Evolutionary conservation across 1,140 invertebrate genomes (phyloP), one percentile per base, ranked within the genome.

Genomic region (Drosophila bocqueti): DNA sequence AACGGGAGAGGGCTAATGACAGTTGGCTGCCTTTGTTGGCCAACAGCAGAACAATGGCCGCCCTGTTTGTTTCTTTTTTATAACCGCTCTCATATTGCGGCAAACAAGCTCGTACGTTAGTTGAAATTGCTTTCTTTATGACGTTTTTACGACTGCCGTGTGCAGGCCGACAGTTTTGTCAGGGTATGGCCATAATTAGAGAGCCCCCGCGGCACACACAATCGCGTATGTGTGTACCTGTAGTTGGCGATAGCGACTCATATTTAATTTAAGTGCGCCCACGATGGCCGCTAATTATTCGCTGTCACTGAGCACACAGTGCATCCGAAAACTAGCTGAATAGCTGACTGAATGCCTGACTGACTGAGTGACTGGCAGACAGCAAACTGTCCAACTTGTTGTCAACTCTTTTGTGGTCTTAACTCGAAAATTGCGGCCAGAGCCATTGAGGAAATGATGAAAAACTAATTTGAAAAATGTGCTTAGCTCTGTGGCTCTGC

Each of bases 401-500:
- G 47, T 62, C 59, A 73, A 76, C 73, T 75, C 73, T 57, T 62
- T 62, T 52, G 64, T 50, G 65, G 64, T 66, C 49, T 54, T 75
- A 81, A 77, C 59, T 66, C 58, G 77, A 81, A 84, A 81, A 81
- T 84, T 84, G 71, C 65, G 43, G 61, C 62, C 54, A 24, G 16
- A 63, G 36, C 52, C 21, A 38, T 38, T 21, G 52, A 40, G 54
- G 62, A 67, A 81, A 81, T 69, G 63, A 76, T 87, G 78, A 66
- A 87, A 87, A 87, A 87, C 81, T 84, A 89, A 87, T 87, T 87
- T 89, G 81, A 83, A 89, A 87, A 89, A 72, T 72, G 82, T 78
- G 78, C 54, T 74, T 76, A 76, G 78, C 81, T 76, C 67, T 79
- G 68, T 47, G 55, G 52, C 43, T 52, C 40, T 18, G 24, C 29